These are phyloP conservation scores for Eupelmus urozonus DNA, from an alignment of 2,888 invertebrate genomes.

Conservation along the genomic window DNA sequence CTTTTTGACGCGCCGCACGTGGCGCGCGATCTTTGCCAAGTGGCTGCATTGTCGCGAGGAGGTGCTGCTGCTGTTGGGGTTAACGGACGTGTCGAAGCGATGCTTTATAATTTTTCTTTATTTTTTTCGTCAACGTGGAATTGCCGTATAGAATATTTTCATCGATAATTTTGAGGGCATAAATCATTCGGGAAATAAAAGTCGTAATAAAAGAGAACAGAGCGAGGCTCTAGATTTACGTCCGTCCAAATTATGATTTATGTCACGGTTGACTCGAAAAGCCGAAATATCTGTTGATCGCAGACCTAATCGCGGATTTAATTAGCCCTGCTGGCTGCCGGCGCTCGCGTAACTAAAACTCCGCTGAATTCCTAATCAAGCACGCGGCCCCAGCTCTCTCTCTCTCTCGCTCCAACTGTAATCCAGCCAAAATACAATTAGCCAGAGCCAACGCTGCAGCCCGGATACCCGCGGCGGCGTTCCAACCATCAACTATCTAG, in stretches of 20 bases:
- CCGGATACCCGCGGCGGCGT: background rate
- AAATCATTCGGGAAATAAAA: no score
- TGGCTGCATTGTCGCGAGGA: no score
- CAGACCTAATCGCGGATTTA: background rate
- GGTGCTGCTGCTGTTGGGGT: no score
- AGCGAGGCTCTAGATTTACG: no score
- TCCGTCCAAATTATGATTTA: no score
- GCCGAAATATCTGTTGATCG: background rate
- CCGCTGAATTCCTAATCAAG: background rate
- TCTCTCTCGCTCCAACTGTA: background rate
- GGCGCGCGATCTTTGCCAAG: no score
- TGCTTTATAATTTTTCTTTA: background rate
- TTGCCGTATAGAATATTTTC: background rate
- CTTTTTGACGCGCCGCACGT: background rate
- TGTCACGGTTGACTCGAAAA: background rate
- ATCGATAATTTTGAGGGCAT: no score
- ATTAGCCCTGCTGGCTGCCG: no score
- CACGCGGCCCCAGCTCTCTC: no score
- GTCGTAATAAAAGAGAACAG: no score
- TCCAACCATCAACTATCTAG: background rate
- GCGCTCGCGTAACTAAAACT: background rate
- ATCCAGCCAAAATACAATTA: background rate
- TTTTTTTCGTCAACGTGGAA: background rate
- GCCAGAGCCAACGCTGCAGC: background rate
- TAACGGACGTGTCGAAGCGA: no score